Base-by-base conservation (phyloP, 2,113 vertebrate genomes). In the Panurus biarmicus region DNA sequence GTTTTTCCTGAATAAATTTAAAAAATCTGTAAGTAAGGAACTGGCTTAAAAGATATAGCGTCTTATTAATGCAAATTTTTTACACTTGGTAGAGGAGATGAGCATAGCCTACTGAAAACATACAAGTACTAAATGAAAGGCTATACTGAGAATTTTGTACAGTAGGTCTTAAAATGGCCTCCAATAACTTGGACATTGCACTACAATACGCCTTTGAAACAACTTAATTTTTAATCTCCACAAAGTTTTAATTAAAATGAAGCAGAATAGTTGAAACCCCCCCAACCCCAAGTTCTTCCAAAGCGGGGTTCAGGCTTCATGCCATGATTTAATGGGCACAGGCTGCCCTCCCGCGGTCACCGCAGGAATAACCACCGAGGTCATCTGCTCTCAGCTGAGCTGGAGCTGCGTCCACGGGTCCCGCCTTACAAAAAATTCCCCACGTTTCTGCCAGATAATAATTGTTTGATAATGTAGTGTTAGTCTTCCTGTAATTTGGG, bases 321-420 rank as follows among this genome's bases (percentile, higher is more conserved):
- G 44, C 42, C 7, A 8, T 17, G 47, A 31, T 89, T 71, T n/a
- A 2, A 0, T 16, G 23, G 67, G 80, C 42, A 42, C 76, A 81
- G 35, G 80, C 22, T 84, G 74, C 91, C 94, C 96, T 92, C 96
- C 95, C 8, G 62, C 7, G 94, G 93, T 47, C 54, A 4, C 0
- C 47, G 38, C 44, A 44, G 89, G 62, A 72, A 75, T 40, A 89
- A 64, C 42, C 8, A 14, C 45, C 31, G 47, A 40, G 5, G 16
- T 3, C 19, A 11, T 20, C 35, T 12, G 7, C 70, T 28, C 4
- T 0, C 3, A 9, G 12, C 5, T 6, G 31, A 36, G 60, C 18
- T 1, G 44, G 35, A 81, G 36, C 19, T 15, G 36, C 15, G 12
- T 10, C 24, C 25, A 3, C 22, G 10, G 11, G 51, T 36, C 7